Evolutionary conservation across 2,888 invertebrate genomes (phyloP), one percentile per base, ranked within the genome.

Genomic region (Platycheirus rosarum): DNA sequence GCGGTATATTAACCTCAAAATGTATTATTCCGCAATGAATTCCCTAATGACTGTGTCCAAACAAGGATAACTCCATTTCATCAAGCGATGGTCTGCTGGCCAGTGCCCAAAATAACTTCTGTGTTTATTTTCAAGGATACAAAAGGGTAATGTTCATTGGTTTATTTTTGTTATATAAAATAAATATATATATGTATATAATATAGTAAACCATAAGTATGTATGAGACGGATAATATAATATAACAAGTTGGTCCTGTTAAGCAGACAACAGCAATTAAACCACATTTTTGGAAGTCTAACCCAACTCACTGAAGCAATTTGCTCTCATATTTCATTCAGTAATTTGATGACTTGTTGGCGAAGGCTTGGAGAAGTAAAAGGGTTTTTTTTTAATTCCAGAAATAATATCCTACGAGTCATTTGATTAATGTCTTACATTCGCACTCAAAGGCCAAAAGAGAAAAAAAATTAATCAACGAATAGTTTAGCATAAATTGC

Each of bases 251-350:
- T 32, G 23, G 48, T 48, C 49, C 46, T 70, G 70, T 44, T 57
- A 23, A 23, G 37, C 55, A 71, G 65, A 71, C 71, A 71, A 65
- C 57, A 57, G 23, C 42, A 77, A 77, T 77, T 77, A 77, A 49
- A 26, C n/a, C 29, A 77, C 32, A 26, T 55, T 69, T 68, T 53
- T 20, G 8, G 9, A 26, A 18, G 62, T 46, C 46, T 18, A 53
- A 32, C 37, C 32, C n/a, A 51, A 37, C 57, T 66, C 32, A 57
- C 11, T 23, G 18, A 37, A 40, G 37, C 35, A 76, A 55, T 35
- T 37, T 44, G 40, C 14, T 48, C 55, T 32, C 18, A 63, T 70
- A 65, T 57, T 26, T 40, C 53, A 14, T 44, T 60, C 7, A 13
- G n/a, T 60, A 29, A 44, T 3, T 5, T 42, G 29, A 18, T 8